Evolutionary conservation across 2,888 invertebrate genomes (phyloP), one percentile per base, ranked within the genome.

Genomic region (Nephrotoma appendiculata): DNA sequence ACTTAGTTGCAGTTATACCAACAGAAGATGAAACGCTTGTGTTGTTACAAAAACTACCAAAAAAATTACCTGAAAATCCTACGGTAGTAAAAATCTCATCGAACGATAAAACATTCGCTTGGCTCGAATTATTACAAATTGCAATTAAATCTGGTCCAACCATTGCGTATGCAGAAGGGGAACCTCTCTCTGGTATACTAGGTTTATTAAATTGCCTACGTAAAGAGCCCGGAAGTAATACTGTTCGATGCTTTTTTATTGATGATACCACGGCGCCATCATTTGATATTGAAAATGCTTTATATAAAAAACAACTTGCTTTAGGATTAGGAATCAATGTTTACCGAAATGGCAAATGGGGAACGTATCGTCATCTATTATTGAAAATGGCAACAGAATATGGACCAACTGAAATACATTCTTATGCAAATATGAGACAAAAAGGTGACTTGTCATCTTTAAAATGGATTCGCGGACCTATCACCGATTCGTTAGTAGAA

Each of bases 121-220:
- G 92, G 92, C 87, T 92, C 7, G 87, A 89, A 6, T 87, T 89
- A 44, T 88, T 91, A 2, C 90, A 91, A 87, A 86, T 89, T 6
- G 89, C 89, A 0, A 87, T 91, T 0, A 86, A 87, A 41, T 90
- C 89, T 86, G 89, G 88, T 9, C 87, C 89, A 0, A 45, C 48
- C 9, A 89, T 95, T 0, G 92, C 96, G 0, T 90, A 96, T 19
- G 92, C 94, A 0, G 94, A 95, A 90, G 93, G 94, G 88, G 94
- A 95, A 87, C 92, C 93, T 2, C 92, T 94, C 6, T 96, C 94
- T 90, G 99, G 99, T 12, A 92, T 98, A 0, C 90, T 98, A 31
- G 99, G 99, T n/a, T 92, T 98, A 87, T 94, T 96, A 0, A 98
- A 98, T 89, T 98, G 98, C 90, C 90, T 99, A 43, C 93, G 96